A percentile compares a stretch with the other conserved stretches of the same genome.
Evolutionary conservation across 2,888 invertebrate genomes (phyloP).

Genomic region (Neocrepidodera transversa): DNA sequence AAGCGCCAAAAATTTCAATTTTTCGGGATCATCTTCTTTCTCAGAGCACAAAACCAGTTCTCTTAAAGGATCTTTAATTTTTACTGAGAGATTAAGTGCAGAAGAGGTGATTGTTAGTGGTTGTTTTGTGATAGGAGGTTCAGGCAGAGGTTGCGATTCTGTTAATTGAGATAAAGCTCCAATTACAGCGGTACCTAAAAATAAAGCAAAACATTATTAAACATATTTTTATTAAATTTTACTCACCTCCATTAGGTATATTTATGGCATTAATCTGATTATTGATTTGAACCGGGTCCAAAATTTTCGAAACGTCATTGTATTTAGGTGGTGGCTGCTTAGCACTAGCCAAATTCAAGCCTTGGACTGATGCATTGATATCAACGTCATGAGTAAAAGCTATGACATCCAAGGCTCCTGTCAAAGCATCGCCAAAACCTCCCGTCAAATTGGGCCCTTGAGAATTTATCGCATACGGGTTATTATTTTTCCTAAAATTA

Average conservation of each 20-base stretch:
- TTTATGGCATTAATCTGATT: conserved; percentile 10
- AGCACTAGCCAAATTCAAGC: conserved; percentile 51
- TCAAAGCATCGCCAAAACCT: conserved; percentile 69
- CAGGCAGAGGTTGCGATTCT: conserved; percentile 47
- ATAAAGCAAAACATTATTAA: background rate
- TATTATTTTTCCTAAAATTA: conserved; percentile 57
- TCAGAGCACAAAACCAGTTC: conserved; percentile 69
- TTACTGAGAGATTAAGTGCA: background rate
- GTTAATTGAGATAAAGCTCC: conserved; percentile 54
- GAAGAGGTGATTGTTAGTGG: conserved; percentile 27
- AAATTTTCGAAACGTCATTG: conserved; percentile 6
- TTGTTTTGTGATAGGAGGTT: conserved; percentile 12
- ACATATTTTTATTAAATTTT: background rate
- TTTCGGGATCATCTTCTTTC: conserved; percentile 61
- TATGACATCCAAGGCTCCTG: conserved; percentile 82
- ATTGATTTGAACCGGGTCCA: conserved; percentile 2
- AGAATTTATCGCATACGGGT: conserved; percentile 57
- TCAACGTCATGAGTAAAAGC: conserved; percentile 76
- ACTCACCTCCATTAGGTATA: background rate
- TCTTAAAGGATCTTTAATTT: conserved; percentile 66
- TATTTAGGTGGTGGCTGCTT: conserved; percentile 31
- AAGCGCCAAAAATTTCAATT: conserved; percentile 66
- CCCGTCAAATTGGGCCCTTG: conserved; percentile 60
- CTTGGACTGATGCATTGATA: conserved; percentile 49
- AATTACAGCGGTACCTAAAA: conserved; percentile 45